Conservation (phyloP, 2,797 vertebrate genomes). For the Sphenopsis melanotis region DNA sequence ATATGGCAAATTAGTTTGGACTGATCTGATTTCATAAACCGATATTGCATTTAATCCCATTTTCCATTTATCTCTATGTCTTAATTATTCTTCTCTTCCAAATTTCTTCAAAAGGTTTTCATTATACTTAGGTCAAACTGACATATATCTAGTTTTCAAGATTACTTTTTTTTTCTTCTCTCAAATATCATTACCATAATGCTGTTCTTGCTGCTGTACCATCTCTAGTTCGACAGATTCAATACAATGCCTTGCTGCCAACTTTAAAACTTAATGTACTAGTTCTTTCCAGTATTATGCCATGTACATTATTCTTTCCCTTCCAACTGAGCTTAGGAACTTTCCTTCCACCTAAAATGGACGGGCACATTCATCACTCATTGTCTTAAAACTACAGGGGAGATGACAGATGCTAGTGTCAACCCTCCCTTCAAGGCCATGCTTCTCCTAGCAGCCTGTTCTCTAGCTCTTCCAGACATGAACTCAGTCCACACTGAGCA, state of each 20-base stretch:
- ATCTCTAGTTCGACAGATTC: neutral
- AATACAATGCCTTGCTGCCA: neutral
- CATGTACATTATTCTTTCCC: neutral
- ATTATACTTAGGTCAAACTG: neutral
- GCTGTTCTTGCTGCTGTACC: neutral
- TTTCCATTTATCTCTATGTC: neutral
- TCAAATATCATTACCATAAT: neutral
- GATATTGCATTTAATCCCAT: neutral
- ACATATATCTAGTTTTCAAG: neutral
- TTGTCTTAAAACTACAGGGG: neutral
- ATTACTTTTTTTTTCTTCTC: neutral
- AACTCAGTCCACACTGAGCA: neutral
- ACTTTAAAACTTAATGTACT: neutral
- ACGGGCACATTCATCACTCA: neutral
- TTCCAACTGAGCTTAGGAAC: neutral
- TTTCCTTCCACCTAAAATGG: neutral
- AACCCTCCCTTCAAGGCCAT: neutral
- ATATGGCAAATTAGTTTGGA: neutral
- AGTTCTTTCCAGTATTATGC: neutral
- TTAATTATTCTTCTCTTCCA: constrained; percentile 7
- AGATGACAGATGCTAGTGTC: neutral
- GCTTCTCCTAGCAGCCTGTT: neutral
- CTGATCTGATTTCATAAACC: neutral
- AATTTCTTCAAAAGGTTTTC: neutral
- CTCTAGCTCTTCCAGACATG: neutral